Percentiles rank a stretch among this genome's conserved stretches.
These are phyloP conservation scores for Leptopilina syphax DNA, from an alignment of 2,888 invertebrate species.

Conservation along the genomic window DNA sequence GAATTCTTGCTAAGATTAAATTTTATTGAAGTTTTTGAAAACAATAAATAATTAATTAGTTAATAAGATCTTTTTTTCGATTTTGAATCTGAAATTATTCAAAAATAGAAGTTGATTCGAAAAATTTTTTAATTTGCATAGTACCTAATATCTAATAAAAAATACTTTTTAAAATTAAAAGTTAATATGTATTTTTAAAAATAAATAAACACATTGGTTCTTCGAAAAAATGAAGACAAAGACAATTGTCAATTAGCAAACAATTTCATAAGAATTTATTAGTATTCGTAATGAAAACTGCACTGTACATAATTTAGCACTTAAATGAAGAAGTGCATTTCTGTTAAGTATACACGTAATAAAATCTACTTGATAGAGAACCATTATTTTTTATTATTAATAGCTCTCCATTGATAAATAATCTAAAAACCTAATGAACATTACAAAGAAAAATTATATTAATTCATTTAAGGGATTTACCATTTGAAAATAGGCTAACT, in stretches of 20 bases:
- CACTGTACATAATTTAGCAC: conserved; percentile 63
- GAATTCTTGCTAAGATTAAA: too few species aligned
- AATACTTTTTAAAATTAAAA: too few species aligned
- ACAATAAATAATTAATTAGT: too few species aligned
- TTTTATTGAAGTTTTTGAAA: too few species aligned
- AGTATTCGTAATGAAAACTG: conserved; percentile 55
- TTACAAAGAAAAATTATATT: conserved; percentile 26
- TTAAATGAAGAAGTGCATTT: conserved; percentile 41
- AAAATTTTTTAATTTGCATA: too few species aligned
- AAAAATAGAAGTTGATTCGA: too few species aligned
- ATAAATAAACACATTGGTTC: background rate
- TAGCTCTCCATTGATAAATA: conserved; percentile 32
- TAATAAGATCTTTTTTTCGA: too few species aligned
- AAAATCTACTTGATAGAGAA: conserved; percentile 4
- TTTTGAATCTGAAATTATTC: too few species aligned
- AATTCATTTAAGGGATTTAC: conserved; percentile 20
- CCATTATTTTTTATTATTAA: conserved; percentile 10
- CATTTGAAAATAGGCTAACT: conserved; percentile 28
- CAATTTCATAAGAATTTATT: conserved; percentile 53
- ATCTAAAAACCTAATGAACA: conserved; percentile 14
- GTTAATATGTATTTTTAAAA: too few species aligned
- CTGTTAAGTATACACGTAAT: conserved; percentile 27
- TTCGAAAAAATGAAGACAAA: background rate
- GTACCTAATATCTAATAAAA: too few species aligned
- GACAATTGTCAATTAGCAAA: conserved; percentile 26